Evolutionary conservation across 2,888 invertebrate genomes (phyloP).

Genomic region (Escarpia spicata): DNA sequence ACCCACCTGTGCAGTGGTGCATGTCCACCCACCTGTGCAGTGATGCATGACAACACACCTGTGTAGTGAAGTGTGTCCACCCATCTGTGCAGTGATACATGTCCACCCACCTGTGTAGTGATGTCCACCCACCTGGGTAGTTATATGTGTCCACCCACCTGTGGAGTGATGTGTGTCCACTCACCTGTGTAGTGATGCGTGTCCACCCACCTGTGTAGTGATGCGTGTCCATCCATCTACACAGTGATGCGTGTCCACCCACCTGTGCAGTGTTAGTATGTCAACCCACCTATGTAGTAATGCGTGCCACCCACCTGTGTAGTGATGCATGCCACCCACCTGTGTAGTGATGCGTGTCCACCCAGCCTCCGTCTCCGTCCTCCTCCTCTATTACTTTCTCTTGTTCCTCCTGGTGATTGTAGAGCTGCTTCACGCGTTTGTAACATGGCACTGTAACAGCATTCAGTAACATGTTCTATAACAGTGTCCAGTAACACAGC

Average conservation of each 20-base stretch:
- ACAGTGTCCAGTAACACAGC: background rate
- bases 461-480: background rate
- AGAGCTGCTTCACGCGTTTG: constrained; percentile 92
- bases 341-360: constrained; percentile 90
- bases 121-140: constrained; percentile 64
- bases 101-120: constrained; percentile 71
- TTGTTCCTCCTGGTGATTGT: constrained; percentile 84
- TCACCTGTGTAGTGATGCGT: constrained; percentile 82
- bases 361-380: constrained; percentile 90
- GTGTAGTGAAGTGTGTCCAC: constrained; percentile 62
- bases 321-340: constrained; percentile 76
- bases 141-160: constrained; percentile 83
- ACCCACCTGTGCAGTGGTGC: constrained; percentile 81
- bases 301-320: constrained; percentile 68
- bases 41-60: background rate
- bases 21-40: constrained; percentile 84
- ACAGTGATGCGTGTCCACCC: constrained; percentile 24
- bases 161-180: constrained; percentile 84
- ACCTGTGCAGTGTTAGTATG: constrained; percentile 76
- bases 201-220: constrained; percentile 84
- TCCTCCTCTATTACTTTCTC: constrained; percentile 88
- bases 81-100: constrained; percentile 76
- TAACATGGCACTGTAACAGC: constrained; percentile 84
- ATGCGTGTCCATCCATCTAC: too few relatives aligned
- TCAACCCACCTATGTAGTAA: constrained; percentile 71